Percentiles rank a stretch among this genome's conserved stretches.
Conservation (phyloP, 2,888 invertebrate genomes). For the Dryomyza anilis region DNA sequence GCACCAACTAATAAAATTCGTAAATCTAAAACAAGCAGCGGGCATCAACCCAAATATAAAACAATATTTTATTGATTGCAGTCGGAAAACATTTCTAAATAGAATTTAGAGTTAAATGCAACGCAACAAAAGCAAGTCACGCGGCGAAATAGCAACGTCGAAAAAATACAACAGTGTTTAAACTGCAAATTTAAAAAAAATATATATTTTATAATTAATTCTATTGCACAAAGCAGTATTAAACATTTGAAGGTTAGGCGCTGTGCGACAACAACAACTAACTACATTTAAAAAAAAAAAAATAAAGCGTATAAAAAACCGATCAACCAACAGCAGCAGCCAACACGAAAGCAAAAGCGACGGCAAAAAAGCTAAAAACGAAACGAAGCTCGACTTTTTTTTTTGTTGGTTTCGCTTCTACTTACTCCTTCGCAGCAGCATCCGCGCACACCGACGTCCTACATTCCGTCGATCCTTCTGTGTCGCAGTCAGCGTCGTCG, state of each 20-base stretch:
- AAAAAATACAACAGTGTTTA: conserved; percentile 19
- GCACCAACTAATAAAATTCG: too few relatives aligned
- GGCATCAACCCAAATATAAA: too few relatives aligned
- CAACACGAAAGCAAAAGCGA: conserved; percentile 8
- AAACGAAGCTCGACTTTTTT: too few relatives aligned
- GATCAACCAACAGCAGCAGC: not conserved
- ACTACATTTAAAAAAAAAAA: not conserved
- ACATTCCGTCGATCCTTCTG: too few relatives aligned
- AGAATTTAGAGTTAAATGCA: not conserved
- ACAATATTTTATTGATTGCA: too few relatives aligned
- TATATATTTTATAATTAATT: not conserved
- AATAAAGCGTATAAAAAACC: not conserved
- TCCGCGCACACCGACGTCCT: too few relatives aligned
- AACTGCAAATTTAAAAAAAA: too few relatives aligned
- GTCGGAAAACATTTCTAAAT: too few relatives aligned
- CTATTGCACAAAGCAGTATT: not conserved
- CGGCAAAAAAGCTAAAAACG: conserved; percentile 32
- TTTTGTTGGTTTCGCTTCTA: too few relatives aligned
- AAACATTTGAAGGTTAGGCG: conserved; percentile 51
- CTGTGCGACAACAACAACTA: conserved; percentile 24
- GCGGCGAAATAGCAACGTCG: conserved; percentile 30
- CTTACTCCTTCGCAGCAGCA: too few relatives aligned
- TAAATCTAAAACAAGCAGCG: too few relatives aligned
- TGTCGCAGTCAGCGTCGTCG: too few relatives aligned
- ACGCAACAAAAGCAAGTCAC: conserved; percentile 35